Conservation (phyloP, 2,888 invertebrate genomes). For the Orthosia cruda region DNA sequence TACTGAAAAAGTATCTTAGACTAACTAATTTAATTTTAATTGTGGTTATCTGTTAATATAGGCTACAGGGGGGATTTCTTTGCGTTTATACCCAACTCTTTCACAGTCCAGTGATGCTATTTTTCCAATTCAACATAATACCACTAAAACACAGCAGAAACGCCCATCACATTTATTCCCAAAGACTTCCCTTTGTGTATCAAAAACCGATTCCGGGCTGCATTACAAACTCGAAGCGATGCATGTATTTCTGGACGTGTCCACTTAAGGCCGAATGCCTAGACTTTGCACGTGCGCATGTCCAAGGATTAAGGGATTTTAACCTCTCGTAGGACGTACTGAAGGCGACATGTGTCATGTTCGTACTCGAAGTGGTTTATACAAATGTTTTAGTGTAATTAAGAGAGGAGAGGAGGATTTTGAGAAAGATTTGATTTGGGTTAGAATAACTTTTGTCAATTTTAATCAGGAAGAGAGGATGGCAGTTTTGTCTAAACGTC, state of each 20-base stretch:
- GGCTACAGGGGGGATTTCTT: no score
- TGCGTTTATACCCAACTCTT: not conserved
- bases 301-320: conserved; percentile 51
- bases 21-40: not conserved
- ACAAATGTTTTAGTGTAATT: conserved; percentile 28
- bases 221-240: conserved; percentile 45
- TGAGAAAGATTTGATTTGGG: not conserved
- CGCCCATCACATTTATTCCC: conserved; percentile 8
- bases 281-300: conserved; percentile 53
- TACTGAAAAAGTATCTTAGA: not conserved
- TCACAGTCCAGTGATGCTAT: not conserved
- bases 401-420: not conserved
- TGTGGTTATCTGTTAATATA: not conserved
- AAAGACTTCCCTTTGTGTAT: conserved; percentile 45
- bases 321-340: conserved; percentile 33
- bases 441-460: no score
- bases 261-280: conserved; percentile 57
- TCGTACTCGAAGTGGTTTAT: conserved; percentile 19
- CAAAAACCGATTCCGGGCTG: conserved; percentile 55
- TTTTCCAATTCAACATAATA: not conserved
- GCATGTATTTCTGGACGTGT: conserved; percentile 60
- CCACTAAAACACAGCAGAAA: not conserved
- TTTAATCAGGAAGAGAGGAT: no score
- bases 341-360: conserved; percentile 36
- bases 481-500: no score